Evolutionary conservation across 2,888 invertebrate species (phyloP), one percentile per base, ranked within the genome.

Genomic region (Ormia ochracea): DNA sequence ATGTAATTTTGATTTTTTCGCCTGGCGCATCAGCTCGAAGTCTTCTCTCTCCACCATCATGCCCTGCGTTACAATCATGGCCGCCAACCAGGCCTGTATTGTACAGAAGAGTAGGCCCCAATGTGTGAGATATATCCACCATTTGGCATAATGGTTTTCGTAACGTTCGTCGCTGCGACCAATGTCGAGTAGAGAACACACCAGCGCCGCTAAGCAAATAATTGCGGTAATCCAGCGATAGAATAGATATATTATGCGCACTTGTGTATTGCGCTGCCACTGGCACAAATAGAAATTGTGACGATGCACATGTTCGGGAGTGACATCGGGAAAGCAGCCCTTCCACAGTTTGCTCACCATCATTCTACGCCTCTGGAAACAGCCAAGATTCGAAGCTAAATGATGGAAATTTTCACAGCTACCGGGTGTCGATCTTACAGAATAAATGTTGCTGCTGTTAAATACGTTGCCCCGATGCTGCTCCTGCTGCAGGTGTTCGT

Each of bases 41-140:
- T 90, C 90, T 81, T 90, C 90, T n/a, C 90, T 88, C 77, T 90
- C 90, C 74, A 90, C 90, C 90, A 90, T 90, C 88, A 90, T 89
- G 19, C 90, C 90, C 82, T 90, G 89, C 70, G 90, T 90, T 10
- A 90, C 90, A 82, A 90, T 90, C 89, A 89, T 89, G 28, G 90
- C 90, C 45, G 87, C 89, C 65, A 90, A 83, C 90, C 90, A 90
- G 26, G 90, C 89, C 82, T 90, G 90, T 7, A 87, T 84, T 2
- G 90, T 89, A 82, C 90, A 90, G 36, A 88, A 88, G 36, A 90
- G 84, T 63, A 90, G 83, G 0, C 90, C 90, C 90, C 90, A 90
- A 81, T 90, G 89, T 68, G 90, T 90, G 76, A 90, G 82, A 81
- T 90, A 90, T 72, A 90, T 90, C 90, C 90, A 90, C 90, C 90